phyloP scores from a whole-genome alignment of 2,113 vertebrate genomes.

The Carollia perspicillata region DNA sequence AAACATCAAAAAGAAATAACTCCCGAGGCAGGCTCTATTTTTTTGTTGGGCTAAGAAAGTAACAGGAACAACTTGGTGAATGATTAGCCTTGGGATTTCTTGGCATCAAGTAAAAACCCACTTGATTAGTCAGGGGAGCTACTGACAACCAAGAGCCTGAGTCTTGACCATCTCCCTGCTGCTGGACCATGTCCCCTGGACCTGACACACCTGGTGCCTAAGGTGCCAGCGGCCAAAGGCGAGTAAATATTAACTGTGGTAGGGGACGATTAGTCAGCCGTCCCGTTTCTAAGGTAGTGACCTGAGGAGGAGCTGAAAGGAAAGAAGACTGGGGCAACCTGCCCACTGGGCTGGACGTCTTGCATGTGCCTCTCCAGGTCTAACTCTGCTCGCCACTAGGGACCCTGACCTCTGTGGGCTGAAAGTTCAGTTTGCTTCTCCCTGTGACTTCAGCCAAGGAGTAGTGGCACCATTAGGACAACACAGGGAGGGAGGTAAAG shows the following conservation, averaged over 20 bases:
- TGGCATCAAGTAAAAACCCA: conserved; percentile 1
- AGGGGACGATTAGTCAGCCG: conserved; percentile 75
- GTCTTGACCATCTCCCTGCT: not conserved
- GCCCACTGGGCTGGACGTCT: too few species aligned
- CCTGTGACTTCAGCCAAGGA: not conserved
- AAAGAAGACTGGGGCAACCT: not conserved
- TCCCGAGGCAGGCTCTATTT: not conserved
- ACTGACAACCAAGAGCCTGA: not conserved
- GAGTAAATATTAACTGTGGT: conserved; percentile 77
- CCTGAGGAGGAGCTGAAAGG: not conserved
- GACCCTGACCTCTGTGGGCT: not conserved
- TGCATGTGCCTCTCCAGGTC: not conserved
- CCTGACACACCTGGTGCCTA: not conserved
- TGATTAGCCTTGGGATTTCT: conserved; percentile 24
- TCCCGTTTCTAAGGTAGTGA: not conserved
- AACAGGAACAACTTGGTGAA: not conserved
- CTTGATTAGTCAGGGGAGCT: not conserved
- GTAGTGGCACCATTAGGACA: not conserved
- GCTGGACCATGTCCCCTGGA: not conserved
- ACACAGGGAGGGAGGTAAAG: not conserved
- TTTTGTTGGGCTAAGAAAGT: not conserved
- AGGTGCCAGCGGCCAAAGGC: not conserved
- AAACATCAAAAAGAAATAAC: not conserved
- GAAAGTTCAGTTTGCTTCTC: not conserved
- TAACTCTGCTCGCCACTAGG: not conserved